Evolutionary conservation across 2,113 vertebrate genomes (phyloP).

Genomic region (Cheilinus undulatus): DNA sequence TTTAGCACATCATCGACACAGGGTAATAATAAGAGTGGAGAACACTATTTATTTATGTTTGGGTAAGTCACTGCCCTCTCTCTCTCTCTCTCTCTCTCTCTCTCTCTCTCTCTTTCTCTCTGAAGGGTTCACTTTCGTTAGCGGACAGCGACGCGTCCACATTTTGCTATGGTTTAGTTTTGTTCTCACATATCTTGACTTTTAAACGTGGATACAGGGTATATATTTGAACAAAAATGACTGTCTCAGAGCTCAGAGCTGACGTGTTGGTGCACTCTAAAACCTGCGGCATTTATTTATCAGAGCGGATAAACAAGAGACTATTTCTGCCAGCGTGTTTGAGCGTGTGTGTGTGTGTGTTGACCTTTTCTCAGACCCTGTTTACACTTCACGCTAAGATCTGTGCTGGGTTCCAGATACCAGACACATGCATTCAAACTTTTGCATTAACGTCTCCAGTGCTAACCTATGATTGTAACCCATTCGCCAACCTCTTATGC

Average conservation of each 20-base stretch:
- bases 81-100: slow-evolving; percentile 22
- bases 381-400: no score
- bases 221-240: slow-evolving; percentile 98
- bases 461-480: no score
- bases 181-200: slow-evolving; percentile 88
- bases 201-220: slow-evolving; percentile 98
- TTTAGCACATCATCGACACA: slow-evolving; percentile 82
- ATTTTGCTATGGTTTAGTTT: slow-evolving; percentile 72
- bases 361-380: no score
- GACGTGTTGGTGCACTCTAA: slow-evolving; percentile 59
- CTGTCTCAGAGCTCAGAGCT: slow-evolving; percentile 86
- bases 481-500: no score
- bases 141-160: slow-evolving; percentile 79
- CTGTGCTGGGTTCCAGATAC: no score
- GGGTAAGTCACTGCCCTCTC: slow-evolving; percentile 49
- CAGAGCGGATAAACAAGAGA: background rate
- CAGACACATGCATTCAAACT: no score
- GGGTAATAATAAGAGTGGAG: slow-evolving; percentile 82
- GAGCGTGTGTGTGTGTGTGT: background rate
- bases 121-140: slow-evolving; percentile 76
- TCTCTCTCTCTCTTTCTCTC: slow-evolving; percentile 33
- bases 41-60: slow-evolving; percentile 78
- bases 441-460: no score
- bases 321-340: background rate
- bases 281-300: slow-evolving; percentile 41